Conservation (phyloP, 2,888 invertebrate species). For the Xestoiulus laeticollis region DNA sequence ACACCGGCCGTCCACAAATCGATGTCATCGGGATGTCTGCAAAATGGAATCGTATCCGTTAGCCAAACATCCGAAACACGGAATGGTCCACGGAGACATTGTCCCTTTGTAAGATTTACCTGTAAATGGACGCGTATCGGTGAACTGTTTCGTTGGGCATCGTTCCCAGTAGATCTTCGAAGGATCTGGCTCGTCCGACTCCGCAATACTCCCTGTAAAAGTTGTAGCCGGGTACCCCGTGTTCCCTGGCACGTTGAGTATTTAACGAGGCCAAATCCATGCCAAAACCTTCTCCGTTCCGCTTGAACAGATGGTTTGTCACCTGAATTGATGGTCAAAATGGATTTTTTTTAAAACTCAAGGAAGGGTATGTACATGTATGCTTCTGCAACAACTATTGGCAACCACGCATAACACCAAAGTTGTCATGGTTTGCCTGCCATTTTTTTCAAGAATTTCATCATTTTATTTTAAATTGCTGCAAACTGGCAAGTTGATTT, state of each 20-base stretch:
- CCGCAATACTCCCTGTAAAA: slow-evolving; percentile 59
- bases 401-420: too few relatives aligned
- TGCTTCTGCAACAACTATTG: slow-evolving; percentile 53
- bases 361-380: too few relatives aligned
- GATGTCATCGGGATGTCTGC: slow-evolving; percentile 75
- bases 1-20: slow-evolving; percentile 89
- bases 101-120: too few relatives aligned
- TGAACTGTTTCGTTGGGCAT: slow-evolving; percentile 60
- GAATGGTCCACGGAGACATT: too few relatives aligned
- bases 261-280: slow-evolving; percentile 59
- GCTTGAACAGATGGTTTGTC: slow-evolving; percentile 58
- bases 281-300: slow-evolving; percentile 56
- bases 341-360: too few relatives aligned
- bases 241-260: slow-evolving; percentile 59
- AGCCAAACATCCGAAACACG: too few relatives aligned
- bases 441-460: too few relatives aligned
- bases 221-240: slow-evolving; percentile 59
- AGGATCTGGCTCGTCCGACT: slow-evolving; percentile 57
- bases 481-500: neutral
- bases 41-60: neutral
- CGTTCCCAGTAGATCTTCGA: slow-evolving; percentile 57
- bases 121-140: slow-evolving; percentile 53
- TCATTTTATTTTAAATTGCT: too few relatives aligned
- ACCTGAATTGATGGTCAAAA: slow-evolving; percentile 57
- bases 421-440: too few relatives aligned